A percentile compares a stretch with the other conserved stretches of the same genome.
Conservation (phyloP, 2,888 invertebrate species). For the Drosophila maculinotata region DNA sequence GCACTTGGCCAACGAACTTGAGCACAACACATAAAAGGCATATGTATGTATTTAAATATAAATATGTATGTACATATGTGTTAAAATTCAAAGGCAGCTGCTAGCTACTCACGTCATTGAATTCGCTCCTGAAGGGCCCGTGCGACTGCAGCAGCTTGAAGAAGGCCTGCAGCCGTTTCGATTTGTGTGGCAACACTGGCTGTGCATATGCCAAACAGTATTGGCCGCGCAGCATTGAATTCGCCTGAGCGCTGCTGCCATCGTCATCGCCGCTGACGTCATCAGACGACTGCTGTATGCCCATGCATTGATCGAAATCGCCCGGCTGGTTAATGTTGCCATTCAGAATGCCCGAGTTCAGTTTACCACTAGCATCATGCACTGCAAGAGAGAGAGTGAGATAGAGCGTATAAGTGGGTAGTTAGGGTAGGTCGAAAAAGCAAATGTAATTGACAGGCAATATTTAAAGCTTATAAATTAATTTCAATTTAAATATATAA, state of each 20-base stretch:
- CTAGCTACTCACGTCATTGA: slow-evolving; percentile 88
- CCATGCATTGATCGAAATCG: slow-evolving; percentile 85
- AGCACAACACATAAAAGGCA: slow-evolving; percentile 3
- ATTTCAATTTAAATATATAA: too few species aligned
- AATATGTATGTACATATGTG: neutral
- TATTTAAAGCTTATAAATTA: too few species aligned
- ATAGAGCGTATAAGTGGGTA: neutral
- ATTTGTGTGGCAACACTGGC: slow-evolving; percentile 86
- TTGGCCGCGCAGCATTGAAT: slow-evolving; percentile 85
- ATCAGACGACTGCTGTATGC: slow-evolving; percentile 60
- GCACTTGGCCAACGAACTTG: slow-evolving; percentile 50
- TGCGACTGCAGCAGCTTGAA: slow-evolving; percentile 87
- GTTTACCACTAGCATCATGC: slow-evolving; percentile 89
- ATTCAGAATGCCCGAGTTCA: slow-evolving; percentile 88
- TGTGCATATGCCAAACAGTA: slow-evolving; percentile 89
- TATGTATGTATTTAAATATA: neutral
- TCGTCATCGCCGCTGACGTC: slow-evolving; percentile 33
- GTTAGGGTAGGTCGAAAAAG: too few species aligned
- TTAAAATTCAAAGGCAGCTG: too few species aligned
- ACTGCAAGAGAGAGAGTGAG: slow-evolving; percentile 84
- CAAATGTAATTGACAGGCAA: too few species aligned
- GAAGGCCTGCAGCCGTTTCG: slow-evolving; percentile 85
- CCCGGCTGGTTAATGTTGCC: slow-evolving; percentile 89
- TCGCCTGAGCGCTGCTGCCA: slow-evolving; percentile 12
- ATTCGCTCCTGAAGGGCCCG: slow-evolving; percentile 88